Conservation (phyloP, 2,888 invertebrate genomes). For the Zygothrica quintamaculata region DNA sequence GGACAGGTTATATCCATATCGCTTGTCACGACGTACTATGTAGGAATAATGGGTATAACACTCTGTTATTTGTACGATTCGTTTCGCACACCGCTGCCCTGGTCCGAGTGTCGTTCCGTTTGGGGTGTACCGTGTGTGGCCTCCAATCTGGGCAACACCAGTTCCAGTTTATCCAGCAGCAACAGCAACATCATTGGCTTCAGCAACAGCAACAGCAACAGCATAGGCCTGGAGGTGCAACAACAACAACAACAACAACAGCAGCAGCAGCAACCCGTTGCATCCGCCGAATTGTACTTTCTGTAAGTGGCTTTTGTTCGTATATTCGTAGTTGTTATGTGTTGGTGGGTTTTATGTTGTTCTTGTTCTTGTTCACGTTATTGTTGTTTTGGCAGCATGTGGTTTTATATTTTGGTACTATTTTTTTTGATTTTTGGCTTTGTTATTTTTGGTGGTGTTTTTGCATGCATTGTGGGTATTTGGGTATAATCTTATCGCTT, state of each 20-base stretch:
- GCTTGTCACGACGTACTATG: slow-evolving; percentile 88
- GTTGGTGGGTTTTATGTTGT: slow-evolving; percentile 16
- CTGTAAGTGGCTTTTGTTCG: slow-evolving; percentile 82
- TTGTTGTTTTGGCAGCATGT: too few relatives aligned
- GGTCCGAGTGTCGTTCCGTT: slow-evolving; percentile 86
- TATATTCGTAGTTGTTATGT: slow-evolving; percentile 9
- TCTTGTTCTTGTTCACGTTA: slow-evolving; percentile 7
- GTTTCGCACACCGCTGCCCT: slow-evolving; percentile 87
- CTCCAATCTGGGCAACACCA: slow-evolving; percentile 73
- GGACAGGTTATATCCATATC: slow-evolving; percentile 86
- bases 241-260: slow-evolving; percentile 30
- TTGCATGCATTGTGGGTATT: slow-evolving; percentile 40
- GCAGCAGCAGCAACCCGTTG: slow-evolving; percentile 53
- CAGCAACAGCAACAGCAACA: slow-evolving; percentile 17
- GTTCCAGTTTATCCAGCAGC: slow-evolving; percentile 19
- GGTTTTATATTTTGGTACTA: slow-evolving; percentile 22
- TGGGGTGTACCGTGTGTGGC: slow-evolving; percentile 86
- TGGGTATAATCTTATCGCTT: slow-evolving; percentile 63
- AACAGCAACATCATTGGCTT: slow-evolving; percentile 10
- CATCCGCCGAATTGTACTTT: slow-evolving; percentile 85
- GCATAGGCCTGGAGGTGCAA: slow-evolving; percentile 17
- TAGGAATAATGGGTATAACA: slow-evolving; percentile 88
- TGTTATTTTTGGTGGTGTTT: slow-evolving; percentile 10
- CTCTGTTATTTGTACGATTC: slow-evolving; percentile 88
- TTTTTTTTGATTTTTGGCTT: slow-evolving; percentile 5